Evolutionary conservation across 2,797 vertebrate species (phyloP), one percentile per base, ranked within the genome.

Genomic region (Chaenodraco wilsoni): DNA sequence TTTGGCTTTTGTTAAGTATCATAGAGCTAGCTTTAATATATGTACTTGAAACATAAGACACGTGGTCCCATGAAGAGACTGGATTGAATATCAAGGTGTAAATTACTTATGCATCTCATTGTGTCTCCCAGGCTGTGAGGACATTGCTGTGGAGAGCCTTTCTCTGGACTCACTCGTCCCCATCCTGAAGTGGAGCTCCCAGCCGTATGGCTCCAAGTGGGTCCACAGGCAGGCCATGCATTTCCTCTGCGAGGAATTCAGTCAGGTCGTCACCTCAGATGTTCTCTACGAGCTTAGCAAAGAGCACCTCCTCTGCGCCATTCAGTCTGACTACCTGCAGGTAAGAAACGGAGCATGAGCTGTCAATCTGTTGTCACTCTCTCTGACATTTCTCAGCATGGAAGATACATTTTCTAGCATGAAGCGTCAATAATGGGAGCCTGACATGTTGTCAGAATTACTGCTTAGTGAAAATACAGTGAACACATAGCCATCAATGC

Each of bases 221-320:
- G 98, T 99, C 23, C 95, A 99, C 91, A 95, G 97, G n/a, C 98
- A 99, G 92, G 98, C 96, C 0, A 93, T 97, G 67, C 97, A 99
- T 95, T 99, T 99, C 95, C 96, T 99, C 89, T 99, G 98, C 84
- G 98, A 99, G 95, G 98, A 99, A 88, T 99, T 99, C 93, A 97
- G 95, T 89, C 98, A 98, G 88, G 95, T 99, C 84, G 97, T 99
- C 95, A 94, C 94, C 87, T 98, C 98, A 0, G 97, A 98, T 72
- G 96, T 99, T 67, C 97, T 99, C 82, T 98, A 97, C 55, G 97
- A 99, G 74, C 96, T 99, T 56, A 90, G 94, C 95, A 99, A 98
- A 94, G 98, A 99, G 78, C 96, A 99, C 91, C 95, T 99, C 82
- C 96, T 97, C 83, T 95, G 92, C 67, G 97, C 97, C 72, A 97